Evolutionary conservation across 2,797 vertebrate genomes (phyloP), one percentile per base, ranked within the genome.

Genomic region (Poecilia velifera): DNA sequence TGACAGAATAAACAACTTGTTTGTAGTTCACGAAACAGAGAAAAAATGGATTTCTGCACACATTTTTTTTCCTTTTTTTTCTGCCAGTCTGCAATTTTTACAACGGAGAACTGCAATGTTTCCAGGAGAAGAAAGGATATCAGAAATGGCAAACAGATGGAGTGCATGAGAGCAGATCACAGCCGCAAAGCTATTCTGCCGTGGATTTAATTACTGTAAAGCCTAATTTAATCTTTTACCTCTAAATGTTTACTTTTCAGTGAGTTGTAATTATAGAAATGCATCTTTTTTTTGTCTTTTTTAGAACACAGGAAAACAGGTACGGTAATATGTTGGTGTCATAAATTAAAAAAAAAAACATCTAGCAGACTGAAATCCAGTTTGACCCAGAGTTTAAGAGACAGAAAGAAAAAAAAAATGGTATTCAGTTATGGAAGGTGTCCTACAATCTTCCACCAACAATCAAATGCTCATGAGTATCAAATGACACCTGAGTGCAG

Each of bases 111-210:
- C 77, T 75, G 41, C n/a, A 16, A 49, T 57, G 78, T 76, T 76
- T 83, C 31, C 59, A 64, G 73, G 74, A 78, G 57, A 80, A 45
- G 46, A 82, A 77, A 82, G 59, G 64, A 80, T 34, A 82, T 70
- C 76, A 75, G 66, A 78, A 81, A 78, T 84, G 9, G 75, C 80
- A 85, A 84, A 81, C 84, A 91, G 88, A 91, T 90, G 71, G 46
- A 43, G 66, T n/a, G 41, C 53, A 71, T 72, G 55, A 20, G 53
- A 20, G 20, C 7, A 76, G 72, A 81, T 62, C 72, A 77, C 71
- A 85, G 80, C 80, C 62, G 72, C 55, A 85, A 86, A 84, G 79
- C 75, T 47, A 46, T 53, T 83, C 70, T 76, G 28, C 79, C 68
- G 68, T 53, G 20, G 49, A 79, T 14, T 20, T 43, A 82, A 80